Evolutionary conservation across 2,797 vertebrate genomes (phyloP).

Genomic region (Balearica regulorum): DNA sequence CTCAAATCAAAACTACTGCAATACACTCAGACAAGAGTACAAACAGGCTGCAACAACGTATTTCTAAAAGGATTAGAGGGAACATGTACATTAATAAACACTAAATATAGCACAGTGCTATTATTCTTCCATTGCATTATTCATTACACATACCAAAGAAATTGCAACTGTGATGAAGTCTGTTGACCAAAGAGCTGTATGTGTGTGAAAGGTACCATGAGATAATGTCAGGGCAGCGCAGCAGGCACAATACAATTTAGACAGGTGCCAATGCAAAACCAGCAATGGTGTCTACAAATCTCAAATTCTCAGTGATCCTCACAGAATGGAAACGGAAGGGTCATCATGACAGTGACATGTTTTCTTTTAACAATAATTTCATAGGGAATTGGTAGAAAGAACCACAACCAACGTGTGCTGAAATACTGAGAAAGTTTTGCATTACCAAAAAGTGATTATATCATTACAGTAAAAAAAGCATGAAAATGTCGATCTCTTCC

Average conservation of each 20-base stretch:
- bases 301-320: not conserved
- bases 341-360: not conserved
- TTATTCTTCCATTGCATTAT: slow-evolving; percentile 32
- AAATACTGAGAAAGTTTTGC: not conserved
- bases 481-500: not conserved
- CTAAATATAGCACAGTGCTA: slow-evolving; percentile 29
- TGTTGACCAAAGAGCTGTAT: not conserved
- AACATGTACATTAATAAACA: not conserved
- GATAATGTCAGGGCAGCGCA: not conserved
- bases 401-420: not conserved
- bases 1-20: not conserved
- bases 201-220: not conserved
- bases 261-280: not conserved
- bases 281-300: not conserved
- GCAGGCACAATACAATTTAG: not conserved
- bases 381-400: not conserved
- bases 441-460: not conserved
- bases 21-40: not conserved
- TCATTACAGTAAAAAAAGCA: not conserved
- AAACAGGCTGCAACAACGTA: not conserved
- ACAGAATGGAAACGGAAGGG: not conserved
- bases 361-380: not conserved
- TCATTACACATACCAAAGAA: not conserved
- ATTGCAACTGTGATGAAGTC: not conserved
- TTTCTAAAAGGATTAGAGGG: slow-evolving; percentile 14